Conservation (phyloP, 2,113 vertebrate species). For the Coptodon bakossiorum region DNA sequence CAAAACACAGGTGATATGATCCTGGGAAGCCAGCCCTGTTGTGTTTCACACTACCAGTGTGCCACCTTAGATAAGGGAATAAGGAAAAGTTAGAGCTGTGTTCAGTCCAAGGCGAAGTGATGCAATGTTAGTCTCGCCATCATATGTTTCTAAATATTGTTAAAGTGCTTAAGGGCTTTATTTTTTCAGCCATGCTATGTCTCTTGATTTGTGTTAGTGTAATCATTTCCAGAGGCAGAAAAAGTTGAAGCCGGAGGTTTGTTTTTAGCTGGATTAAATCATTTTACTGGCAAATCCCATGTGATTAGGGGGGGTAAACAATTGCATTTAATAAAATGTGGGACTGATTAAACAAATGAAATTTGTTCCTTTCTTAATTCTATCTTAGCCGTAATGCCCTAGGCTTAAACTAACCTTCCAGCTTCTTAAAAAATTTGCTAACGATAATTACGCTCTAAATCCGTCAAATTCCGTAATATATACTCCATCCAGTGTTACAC, state of each 20-base stretch:
- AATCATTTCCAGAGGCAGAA: background rate
- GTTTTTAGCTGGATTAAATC: background rate
- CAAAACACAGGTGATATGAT: slow-evolving; percentile 29
- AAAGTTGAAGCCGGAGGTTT: background rate
- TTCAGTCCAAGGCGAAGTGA: background rate
- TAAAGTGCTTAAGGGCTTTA: background rate
- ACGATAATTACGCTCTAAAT: background rate
- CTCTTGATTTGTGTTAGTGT: background rate
- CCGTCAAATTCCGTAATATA: background rate
- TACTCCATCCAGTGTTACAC: background rate
- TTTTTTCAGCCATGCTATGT: background rate
- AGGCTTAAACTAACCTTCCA: background rate
- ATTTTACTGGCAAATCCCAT: background rate
- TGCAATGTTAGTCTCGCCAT: background rate
- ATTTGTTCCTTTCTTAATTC: background rate
- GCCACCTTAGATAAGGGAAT: background rate
- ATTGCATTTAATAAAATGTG: background rate
- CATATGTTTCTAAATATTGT: background rate
- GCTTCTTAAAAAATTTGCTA: background rate
- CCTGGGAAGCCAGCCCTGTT: background rate
- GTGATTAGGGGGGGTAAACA: slow-evolving; percentile 2
- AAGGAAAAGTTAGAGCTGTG: background rate
- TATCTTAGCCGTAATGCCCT: background rate
- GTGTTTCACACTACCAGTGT: background rate
- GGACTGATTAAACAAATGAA: background rate